Percentiles rank a stretch among this genome's conserved stretches.
phyloP scores from a whole-genome alignment of 2,113 vertebrate genomes.

The Vanacampus margaritifer region DNA sequence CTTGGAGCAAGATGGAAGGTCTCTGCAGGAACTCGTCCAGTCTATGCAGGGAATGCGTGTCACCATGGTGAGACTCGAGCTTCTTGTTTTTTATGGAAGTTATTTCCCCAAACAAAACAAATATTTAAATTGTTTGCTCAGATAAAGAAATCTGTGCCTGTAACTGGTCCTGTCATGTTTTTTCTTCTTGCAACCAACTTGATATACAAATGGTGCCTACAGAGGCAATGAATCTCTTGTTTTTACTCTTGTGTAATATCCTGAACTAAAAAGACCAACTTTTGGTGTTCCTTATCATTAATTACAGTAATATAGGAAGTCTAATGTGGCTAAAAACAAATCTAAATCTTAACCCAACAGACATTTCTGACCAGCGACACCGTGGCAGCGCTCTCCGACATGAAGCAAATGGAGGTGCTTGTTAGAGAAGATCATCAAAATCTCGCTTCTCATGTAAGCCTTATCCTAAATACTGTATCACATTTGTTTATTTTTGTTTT shows the following conservation, averaged over 20 bases:
- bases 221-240: too few species aligned
- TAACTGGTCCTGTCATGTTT: too few species aligned
- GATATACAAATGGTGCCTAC: too few species aligned
- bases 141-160: too few species aligned
- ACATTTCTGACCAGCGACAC: conserved; percentile 45
- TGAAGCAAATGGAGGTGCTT: conserved; percentile 47
- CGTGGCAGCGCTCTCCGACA: conserved; percentile 46
- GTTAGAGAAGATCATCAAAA: conserved; percentile 61
- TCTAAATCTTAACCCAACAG: conserved; percentile 36
- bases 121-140: too few species aligned
- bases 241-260: too few species aligned
- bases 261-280: too few species aligned
- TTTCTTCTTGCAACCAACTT: too few species aligned
- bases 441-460: conserved; percentile 60
- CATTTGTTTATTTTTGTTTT: not conserved
- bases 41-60: conserved; percentile 52
- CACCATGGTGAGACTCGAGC: conserved; percentile 56
- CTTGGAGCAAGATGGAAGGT: conserved; percentile 64
- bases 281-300: too few species aligned
- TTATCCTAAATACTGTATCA: not conserved
- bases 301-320: too few species aligned
- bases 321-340: too few species aligned
- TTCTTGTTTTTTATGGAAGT: not conserved
- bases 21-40: conserved; percentile 50
- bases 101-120: too few species aligned